Evolutionary conservation across 2,797 vertebrate genomes (phyloP).

Genomic region (Pantherophis vulpinus): DNA sequence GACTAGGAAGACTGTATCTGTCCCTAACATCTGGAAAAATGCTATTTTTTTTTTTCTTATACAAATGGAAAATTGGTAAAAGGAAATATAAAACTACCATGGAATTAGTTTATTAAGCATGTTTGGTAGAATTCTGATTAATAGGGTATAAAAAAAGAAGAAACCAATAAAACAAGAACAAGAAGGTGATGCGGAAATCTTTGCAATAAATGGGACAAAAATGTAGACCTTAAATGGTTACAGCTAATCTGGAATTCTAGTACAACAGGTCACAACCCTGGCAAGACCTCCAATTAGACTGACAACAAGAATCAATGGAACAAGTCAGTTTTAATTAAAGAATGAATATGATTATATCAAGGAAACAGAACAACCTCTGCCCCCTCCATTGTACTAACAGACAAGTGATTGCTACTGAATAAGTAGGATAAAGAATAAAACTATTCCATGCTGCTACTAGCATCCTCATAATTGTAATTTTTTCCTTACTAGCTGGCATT

Average conservation of each 20-base stretch:
- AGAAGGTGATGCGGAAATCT: background rate
- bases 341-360: constrained; percentile 4
- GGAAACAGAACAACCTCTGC: constrained; percentile 8
- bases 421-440: background rate
- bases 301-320: constrained; percentile 6
- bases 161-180: background rate
- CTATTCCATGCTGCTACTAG: background rate
- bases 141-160: no score
- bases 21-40: background rate
- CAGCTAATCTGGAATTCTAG: background rate
- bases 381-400: background rate
- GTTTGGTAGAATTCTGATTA: no score
- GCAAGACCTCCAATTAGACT: background rate
- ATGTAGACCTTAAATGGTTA: background rate
- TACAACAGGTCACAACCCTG: constrained; percentile 5
- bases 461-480: fast-evolving
- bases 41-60: background rate
- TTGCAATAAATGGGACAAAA: background rate
- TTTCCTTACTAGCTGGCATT: background rate
- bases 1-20: background rate
- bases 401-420: background rate
- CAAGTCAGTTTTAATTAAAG: constrained; percentile 10
- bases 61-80: background rate
- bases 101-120: no score
- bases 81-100: background rate